These are phyloP conservation scores for Theristicus caerulescens DNA, from an alignment of 2,113 vertebrate species.

Conservation along the genomic window DNA sequence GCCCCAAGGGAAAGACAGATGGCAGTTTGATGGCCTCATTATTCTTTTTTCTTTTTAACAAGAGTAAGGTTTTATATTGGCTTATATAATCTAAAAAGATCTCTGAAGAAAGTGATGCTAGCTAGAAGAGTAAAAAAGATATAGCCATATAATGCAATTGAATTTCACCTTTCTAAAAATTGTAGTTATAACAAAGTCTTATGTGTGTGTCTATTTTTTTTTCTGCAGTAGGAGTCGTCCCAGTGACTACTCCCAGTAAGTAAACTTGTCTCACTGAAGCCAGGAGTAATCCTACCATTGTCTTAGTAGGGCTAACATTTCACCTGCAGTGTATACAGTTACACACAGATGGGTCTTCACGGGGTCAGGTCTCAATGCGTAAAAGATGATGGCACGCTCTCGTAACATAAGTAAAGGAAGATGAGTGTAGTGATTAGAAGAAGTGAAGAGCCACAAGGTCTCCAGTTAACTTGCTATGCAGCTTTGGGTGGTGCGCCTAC, in stretches of 20 bases:
- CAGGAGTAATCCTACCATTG: not conserved
- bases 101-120: conserved; percentile 17
- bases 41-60: conserved; percentile 50
- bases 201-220: accelerated
- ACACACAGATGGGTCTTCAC: not conserved
- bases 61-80: conserved; percentile 39
- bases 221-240: not conserved
- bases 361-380: accelerated
- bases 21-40: conserved; percentile 69
- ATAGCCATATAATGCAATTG: not conserved
- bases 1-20: conserved; percentile 68
- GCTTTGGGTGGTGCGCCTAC: not conserved
- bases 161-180: not conserved
- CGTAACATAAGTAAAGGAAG: not conserved
- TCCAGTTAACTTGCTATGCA: not conserved
- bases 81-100: conserved; percentile 42
- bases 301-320: not conserved
- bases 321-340: not conserved
- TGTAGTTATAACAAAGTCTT: not conserved
- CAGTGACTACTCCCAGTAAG: not conserved
- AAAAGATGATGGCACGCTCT: accelerated
- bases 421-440: not conserved
- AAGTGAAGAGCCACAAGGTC: not conserved
- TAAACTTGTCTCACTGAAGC: not conserved
- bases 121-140: not conserved